These are phyloP conservation scores for Allacma fusca DNA, from an alignment of 2,888 invertebrate species.

Conservation along the genomic window DNA sequence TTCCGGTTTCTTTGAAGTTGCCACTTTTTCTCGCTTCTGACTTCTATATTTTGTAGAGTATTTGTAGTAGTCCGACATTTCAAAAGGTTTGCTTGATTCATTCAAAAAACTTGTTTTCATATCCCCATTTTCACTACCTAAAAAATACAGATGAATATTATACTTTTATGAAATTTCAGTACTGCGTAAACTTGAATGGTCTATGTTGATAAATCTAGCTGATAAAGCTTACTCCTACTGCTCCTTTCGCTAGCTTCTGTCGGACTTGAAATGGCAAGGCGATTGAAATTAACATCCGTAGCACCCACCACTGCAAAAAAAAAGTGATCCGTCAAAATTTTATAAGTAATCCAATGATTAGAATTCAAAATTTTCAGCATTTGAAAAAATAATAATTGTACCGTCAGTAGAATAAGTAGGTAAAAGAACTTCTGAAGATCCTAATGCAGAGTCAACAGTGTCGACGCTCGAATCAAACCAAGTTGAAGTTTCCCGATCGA, in stretches of 20 bases:
- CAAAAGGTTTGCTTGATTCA: conserved; percentile 95
- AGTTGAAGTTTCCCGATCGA: conserved; percentile 1
- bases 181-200: too few relatives aligned
- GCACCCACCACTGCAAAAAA: neutral
- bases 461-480: conserved; percentile 36
- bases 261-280: conserved; percentile 62
- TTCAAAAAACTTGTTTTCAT: conserved; percentile 49
- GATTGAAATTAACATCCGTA: conserved; percentile 43
- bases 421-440: conserved; percentile 6
- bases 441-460: conserved; percentile 16
- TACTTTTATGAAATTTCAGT: too few relatives aligned
- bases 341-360: too few relatives aligned
- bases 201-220: too few relatives aligned
- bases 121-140: conserved; percentile 58
- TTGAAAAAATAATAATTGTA: too few relatives aligned
- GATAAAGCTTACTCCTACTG: conserved; percentile 43
- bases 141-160: neutral
- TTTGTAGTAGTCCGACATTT: conserved; percentile 97
- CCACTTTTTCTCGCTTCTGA: conserved; percentile 28
- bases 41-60: conserved; percentile 89
- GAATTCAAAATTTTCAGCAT: too few relatives aligned
- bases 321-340: neutral
- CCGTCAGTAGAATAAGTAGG: conserved; percentile 16
- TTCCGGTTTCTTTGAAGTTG: conserved; percentile 15
- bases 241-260: conserved; percentile 53